These are phyloP conservation scores for Shinisaurus crocodilurus DNA, from an alignment of 2,113 vertebrate species.

Conservation along the genomic window DNA sequence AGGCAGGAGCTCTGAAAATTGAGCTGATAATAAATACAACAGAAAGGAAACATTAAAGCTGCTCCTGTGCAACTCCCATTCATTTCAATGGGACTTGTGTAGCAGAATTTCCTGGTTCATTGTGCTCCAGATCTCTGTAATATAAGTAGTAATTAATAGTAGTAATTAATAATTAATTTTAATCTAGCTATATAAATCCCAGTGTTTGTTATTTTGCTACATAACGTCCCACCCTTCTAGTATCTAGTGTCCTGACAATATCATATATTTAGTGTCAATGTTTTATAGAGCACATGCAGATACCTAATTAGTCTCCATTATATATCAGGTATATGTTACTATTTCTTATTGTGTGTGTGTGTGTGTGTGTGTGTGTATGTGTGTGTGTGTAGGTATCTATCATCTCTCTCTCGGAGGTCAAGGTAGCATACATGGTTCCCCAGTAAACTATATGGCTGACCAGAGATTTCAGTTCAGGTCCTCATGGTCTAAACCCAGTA, in stretches of 20 bases:
- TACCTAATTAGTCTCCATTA: neutral
- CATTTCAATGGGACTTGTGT: neutral
- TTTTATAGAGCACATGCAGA: neutral
- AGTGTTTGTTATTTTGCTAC: neutral
- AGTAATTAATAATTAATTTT: slow-evolving; percentile 1
- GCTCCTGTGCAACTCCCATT: neutral
- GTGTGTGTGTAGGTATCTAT: too few species aligned
- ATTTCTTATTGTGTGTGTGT: too few species aligned
- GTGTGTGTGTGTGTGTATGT: too few species aligned
- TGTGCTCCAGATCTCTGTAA: neutral
- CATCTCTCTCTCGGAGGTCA: neutral
- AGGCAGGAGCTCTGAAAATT: neutral
- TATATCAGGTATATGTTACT: too few species aligned
- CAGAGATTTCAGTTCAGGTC: neutral
- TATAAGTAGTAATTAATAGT: neutral
- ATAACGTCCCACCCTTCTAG: neutral
- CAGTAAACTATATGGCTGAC: neutral
- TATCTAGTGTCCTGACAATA: neutral
- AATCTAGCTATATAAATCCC: neutral
- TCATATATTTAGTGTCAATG: neutral
- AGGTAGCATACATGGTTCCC: neutral
- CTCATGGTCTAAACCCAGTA: neutral
- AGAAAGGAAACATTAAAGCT: neutral
- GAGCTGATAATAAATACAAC: neutral
- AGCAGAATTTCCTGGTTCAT: neutral